phyloP scores from a whole-genome alignment of 2,888 invertebrate species.

The Hydroisotoma schaefferi region DNA sequence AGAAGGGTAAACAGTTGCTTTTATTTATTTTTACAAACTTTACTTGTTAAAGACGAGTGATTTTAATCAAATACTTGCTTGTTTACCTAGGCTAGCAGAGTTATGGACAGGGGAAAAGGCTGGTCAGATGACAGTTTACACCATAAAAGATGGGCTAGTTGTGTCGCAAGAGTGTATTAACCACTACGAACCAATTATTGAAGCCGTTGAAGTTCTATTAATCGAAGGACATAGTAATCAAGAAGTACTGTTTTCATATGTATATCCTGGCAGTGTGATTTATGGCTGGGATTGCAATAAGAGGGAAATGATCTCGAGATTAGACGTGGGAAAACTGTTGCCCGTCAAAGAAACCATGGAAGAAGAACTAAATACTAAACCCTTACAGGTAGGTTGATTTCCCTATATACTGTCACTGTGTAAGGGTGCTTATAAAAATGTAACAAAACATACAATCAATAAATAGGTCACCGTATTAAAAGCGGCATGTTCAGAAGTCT shows the following conservation, averaged over 20 bases:
- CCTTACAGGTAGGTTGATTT: slow-evolving; percentile 62
- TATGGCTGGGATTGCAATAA: slow-evolving; percentile 77
- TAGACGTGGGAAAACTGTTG: slow-evolving; percentile 87
- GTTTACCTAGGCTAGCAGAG: slow-evolving; percentile 60
- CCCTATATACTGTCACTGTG: background rate
- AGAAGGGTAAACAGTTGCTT: slow-evolving; percentile 29
- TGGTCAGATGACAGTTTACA: slow-evolving; percentile 74
- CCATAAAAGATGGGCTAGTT: slow-evolving; percentile 67
- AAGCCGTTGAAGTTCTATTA: slow-evolving; percentile 66
- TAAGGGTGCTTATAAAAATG: no score
- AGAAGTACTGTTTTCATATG: slow-evolving; percentile 68
- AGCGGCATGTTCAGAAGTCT: slow-evolving; percentile 64
- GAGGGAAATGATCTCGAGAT: slow-evolving; percentile 66
- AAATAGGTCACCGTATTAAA: slow-evolving; percentile 71
- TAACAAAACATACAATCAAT: no score
- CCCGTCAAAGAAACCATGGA: slow-evolving; percentile 93
- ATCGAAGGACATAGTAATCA: slow-evolving; percentile 52
- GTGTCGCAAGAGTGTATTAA: slow-evolving; percentile 67
- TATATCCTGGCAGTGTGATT: slow-evolving; percentile 70
- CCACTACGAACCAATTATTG: slow-evolving; percentile 61
- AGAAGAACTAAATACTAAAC: slow-evolving; percentile 72
- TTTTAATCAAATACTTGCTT: background rate
- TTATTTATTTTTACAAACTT: background rate
- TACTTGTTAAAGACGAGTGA: background rate
- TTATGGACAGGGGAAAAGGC: slow-evolving; percentile 85